A percentile compares a stretch with the other conserved stretches of the same genome.
Evolutionary conservation across 2,797 vertebrate species (phyloP).

Genomic region (Smutsia gigantea): DNA sequence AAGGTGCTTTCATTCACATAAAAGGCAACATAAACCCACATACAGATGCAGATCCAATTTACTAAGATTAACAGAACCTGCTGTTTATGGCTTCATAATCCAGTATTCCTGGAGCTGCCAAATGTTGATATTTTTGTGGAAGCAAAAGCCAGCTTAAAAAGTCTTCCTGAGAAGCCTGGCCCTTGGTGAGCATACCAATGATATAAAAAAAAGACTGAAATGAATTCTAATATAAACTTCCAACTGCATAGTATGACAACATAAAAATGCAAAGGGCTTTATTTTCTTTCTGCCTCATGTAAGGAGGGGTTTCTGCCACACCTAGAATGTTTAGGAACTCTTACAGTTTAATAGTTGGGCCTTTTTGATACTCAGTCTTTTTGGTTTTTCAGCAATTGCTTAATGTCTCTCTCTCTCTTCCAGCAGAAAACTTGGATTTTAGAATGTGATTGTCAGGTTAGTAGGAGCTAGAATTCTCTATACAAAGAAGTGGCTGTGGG

Average conservation of each 20-base stretch:
- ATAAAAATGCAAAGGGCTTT: background rate
- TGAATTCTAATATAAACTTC: background rate
- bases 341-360: background rate
- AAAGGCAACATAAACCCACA: constrained; percentile 62
- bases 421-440: constrained; percentile 75
- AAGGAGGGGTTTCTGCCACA: background rate
- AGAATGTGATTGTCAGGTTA: constrained; percentile 79
- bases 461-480: constrained; percentile 84
- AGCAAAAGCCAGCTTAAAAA: constrained; percentile 64
- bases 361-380: constrained; percentile 67
- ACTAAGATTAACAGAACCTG: constrained; percentile 68
- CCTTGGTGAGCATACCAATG: background rate
- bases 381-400: constrained; percentile 63
- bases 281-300: background rate
- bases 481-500: constrained; percentile 82
- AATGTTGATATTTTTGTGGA: constrained; percentile 66
- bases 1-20: constrained; percentile 65
- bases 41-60: constrained; percentile 58
- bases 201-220: background rate
- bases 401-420: constrained; percentile 72
- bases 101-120: constrained; percentile 57
- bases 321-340: constrained; percentile 49
- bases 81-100: background rate
- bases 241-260: background rate
- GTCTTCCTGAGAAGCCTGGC: constrained; percentile 21